Percentiles rank a stretch among this genome's conserved stretches.
Evolutionary conservation across 2,888 invertebrate genomes (phyloP).

Genomic region (Orchesella flavescens): DNA sequence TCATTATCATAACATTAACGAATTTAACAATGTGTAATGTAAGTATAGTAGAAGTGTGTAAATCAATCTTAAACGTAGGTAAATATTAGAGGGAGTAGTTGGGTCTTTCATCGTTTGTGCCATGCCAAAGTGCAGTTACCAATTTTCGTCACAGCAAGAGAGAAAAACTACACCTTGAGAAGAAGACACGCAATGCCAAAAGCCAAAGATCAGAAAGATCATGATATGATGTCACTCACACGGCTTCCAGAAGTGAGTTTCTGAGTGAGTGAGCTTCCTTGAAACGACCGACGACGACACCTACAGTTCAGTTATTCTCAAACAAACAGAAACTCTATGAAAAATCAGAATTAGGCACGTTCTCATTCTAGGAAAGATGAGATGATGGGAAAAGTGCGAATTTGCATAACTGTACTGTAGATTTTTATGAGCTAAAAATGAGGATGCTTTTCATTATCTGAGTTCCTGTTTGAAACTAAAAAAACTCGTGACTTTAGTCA

Average conservation of each 20-base stretch:
- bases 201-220: too few relatives aligned
- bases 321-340: background rate
- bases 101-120: too few relatives aligned
- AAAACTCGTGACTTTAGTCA: too few relatives aligned
- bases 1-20: too few relatives aligned
- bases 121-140: constrained; percentile 28
- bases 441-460: too few relatives aligned
- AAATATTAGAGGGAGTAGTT: background rate
- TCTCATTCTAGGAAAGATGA: background rate
- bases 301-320: constrained; percentile 24
- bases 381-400: background rate
- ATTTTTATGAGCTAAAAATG: background rate
- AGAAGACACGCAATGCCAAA: too few relatives aligned
- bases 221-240: too few relatives aligned
- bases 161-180: constrained; percentile 26
- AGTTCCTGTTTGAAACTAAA: too few relatives aligned
- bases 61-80: too few relatives aligned
- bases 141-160: constrained; percentile 28
- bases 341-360: background rate
- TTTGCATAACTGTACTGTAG: background rate
- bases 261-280: background rate
- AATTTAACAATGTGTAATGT: too few relatives aligned
- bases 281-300: constrained; percentile 19
- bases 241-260: background rate
- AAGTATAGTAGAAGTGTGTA: too few relatives aligned